These are phyloP conservation scores for Macrotis lagotis DNA, from an alignment of 2,113 vertebrate genomes.

Conservation along the genomic window DNA sequence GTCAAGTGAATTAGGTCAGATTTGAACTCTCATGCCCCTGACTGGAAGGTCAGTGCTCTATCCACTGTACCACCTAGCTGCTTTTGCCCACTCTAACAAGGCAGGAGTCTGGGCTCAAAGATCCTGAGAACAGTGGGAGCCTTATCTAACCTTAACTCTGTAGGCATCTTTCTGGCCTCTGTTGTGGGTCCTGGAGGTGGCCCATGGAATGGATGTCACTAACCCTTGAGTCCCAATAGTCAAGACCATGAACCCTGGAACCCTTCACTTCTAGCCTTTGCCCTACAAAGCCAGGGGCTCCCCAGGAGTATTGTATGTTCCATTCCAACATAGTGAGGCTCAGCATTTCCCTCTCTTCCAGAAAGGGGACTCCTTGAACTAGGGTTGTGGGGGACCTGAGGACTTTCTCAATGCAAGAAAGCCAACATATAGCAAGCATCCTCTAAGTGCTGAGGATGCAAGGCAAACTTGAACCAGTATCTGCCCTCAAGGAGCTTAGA, in stretches of 20 bases:
- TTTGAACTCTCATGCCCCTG: too few relatives aligned
- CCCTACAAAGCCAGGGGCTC: not conserved
- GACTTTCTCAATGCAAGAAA: not conserved
- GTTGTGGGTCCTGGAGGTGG: not conserved
- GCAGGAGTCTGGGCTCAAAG: not conserved
- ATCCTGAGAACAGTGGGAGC: not conserved
- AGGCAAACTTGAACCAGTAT: not conserved
- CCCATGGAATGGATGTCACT: not conserved
- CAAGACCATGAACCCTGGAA: not conserved
- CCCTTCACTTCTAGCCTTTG: not conserved
- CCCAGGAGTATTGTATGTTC: not conserved
- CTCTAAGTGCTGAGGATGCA: not conserved
- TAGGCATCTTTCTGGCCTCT: not conserved
- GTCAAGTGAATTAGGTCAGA: too few relatives aligned
- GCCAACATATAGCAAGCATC: not conserved
- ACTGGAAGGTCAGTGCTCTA: too few relatives aligned
- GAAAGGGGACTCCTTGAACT: not conserved
- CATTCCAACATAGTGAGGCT: not conserved
- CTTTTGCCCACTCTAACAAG: not conserved
- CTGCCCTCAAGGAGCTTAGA: not conserved
- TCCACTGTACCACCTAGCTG: too few relatives aligned
- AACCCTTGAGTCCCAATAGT: not conserved
- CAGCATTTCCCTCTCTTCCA: not conserved
- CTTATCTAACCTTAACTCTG: not conserved
- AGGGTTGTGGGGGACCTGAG: not conserved